A percentile compares a stretch with the other conserved stretches of the same genome.
Conservation (phyloP, 2,797 vertebrate species). For the Thalassophryne amazonica region DNA sequence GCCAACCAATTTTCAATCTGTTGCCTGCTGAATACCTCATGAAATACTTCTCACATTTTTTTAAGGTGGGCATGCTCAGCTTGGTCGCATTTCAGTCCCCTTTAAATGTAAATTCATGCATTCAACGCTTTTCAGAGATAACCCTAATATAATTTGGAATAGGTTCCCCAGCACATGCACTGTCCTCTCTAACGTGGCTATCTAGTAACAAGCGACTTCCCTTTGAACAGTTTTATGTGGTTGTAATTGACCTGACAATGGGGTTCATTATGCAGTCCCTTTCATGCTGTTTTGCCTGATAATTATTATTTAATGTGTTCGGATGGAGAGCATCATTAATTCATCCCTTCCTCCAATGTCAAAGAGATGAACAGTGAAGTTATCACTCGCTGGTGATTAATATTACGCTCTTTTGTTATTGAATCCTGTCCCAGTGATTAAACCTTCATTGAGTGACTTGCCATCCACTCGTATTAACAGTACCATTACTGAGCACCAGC, state of each 20-base stretch:
- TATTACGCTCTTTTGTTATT: conserved; percentile 80
- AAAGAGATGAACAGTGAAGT: conserved; percentile 80
- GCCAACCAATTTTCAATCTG: conserved; percentile 51
- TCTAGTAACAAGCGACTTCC: conserved; percentile 64
- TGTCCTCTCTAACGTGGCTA: conserved; percentile 59
- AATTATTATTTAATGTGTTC: conserved; percentile 81
- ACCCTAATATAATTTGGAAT: conserved; percentile 16
- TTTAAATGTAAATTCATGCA: conserved; percentile 33
- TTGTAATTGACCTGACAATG: conserved; percentile 79
- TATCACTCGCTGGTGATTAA: conserved; percentile 79
- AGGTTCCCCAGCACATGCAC: conserved; percentile 27
- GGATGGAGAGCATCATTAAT: conserved; percentile 81
- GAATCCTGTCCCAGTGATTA: conserved; percentile 81
- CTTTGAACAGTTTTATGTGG: conserved; percentile 73
- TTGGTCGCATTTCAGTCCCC: conserved; percentile 26
- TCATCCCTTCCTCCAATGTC: conserved; percentile 81
- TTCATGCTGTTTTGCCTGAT: conserved; percentile 81
- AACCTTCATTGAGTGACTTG: conserved; percentile 78
- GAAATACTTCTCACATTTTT: conserved; percentile 17
- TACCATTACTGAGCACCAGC: conserved; percentile 75
- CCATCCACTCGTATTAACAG: conserved; percentile 76
- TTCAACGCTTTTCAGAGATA: conserved; percentile 16
- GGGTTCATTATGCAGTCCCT: conserved; percentile 76
- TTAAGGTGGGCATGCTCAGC: conserved; percentile 22
- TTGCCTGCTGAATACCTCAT: conserved; percentile 42